phyloP scores from a whole-genome alignment of 2,797 vertebrate genomes.

The Melopsittacus undulatus region DNA sequence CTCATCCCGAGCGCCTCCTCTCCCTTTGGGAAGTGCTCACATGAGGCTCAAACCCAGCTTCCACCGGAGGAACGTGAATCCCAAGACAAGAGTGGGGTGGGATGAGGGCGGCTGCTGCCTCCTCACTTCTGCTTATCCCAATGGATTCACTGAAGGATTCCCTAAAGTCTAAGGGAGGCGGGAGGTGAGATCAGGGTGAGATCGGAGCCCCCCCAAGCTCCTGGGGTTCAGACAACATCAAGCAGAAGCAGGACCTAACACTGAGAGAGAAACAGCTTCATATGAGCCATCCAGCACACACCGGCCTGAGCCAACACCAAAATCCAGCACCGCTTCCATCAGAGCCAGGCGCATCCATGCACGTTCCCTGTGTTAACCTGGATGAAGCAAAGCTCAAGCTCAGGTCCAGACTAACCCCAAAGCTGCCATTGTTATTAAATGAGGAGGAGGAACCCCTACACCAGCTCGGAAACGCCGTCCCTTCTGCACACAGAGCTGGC shows the following conservation, averaged over 20 bases:
- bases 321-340: fast-evolving
- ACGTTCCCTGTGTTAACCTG: fast-evolving
- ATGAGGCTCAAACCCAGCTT: fast-evolving
- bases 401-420: fast-evolving
- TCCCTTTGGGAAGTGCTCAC: fast-evolving
- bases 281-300: background rate
- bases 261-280: background rate
- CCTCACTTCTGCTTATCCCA: background rate
- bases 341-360: background rate
- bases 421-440: fast-evolving
- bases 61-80: fast-evolving
- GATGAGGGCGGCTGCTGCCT: background rate
- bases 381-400: background rate
- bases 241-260: background rate
- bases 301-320: background rate
- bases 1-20: background rate
- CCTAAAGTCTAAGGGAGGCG: fast-evolving
- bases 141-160: background rate
- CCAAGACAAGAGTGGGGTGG: background rate
- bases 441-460: background rate
- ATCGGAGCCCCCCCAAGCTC: background rate
- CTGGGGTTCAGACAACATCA: background rate
- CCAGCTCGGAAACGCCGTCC: background rate
- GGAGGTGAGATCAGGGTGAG: background rate
- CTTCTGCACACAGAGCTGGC: background rate